Evolutionary conservation across 2,888 invertebrate species (phyloP).

Genomic region (Stegophylla sp.): DNA sequence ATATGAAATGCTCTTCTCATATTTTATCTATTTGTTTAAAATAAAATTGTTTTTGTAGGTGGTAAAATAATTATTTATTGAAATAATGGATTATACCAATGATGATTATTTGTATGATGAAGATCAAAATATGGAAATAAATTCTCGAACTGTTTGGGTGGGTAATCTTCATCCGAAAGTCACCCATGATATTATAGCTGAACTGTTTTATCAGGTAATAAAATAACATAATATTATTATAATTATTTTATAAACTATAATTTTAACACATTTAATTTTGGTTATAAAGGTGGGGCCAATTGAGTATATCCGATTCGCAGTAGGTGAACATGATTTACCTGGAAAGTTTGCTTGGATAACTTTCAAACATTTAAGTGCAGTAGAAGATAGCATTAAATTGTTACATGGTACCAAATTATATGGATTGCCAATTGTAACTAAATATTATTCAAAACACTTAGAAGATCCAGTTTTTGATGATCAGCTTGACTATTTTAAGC

Average conservation of each 20-base stretch:
- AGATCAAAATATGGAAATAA: constrained; percentile 18
- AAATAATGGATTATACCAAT: no score
- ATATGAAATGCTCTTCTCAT: no score
- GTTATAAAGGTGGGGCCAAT: neutral
- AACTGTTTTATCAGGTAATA: constrained; percentile 50
- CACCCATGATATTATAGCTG: constrained; percentile 1
- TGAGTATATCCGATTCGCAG: neutral
- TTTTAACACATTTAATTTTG: neutral
- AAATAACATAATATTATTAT: neutral
- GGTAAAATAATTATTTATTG: no score
- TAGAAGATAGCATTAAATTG: neutral
- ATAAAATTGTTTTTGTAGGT: no score
- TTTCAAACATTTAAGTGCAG: neutral
- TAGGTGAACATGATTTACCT: neutral
- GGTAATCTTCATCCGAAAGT: constrained; percentile 51
- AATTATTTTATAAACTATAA: neutral
- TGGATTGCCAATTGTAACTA: neutral
- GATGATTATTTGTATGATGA: no score
- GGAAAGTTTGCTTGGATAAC: neutral
- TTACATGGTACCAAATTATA: neutral
- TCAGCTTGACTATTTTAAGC: neutral
- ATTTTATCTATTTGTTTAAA: no score
- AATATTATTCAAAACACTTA: neutral
- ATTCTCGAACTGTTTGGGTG: constrained; percentile 23
- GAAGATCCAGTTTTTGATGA: neutral